Evolutionary conservation across 2,797 vertebrate species (phyloP), one percentile per base, ranked within the genome.

Genomic region (Neoniphon sammara): DNA sequence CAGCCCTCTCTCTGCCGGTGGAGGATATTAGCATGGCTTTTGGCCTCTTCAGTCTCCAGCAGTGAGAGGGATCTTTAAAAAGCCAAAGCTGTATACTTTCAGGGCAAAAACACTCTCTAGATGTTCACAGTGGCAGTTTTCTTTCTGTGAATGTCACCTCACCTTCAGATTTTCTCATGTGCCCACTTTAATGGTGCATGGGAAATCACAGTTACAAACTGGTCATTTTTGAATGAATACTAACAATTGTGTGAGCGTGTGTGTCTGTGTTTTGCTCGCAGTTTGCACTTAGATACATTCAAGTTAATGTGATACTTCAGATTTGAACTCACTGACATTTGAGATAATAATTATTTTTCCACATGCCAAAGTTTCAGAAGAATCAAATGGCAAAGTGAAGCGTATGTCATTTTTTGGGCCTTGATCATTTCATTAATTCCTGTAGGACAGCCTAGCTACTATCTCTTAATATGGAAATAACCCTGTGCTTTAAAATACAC

Each of bases 81-180:
- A 64, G 63, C 10, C 1, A 2, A 36, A 7, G 8, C 34, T 18
- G 21, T 44, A 5, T 50, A 21, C 50, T 17, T 44, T 52, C 50
- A 73, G 49, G 71, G 30, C 12, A 27, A 6, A 53, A 34, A 2
- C 7, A 39, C 18, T 11, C 5, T 15, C 1, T 23, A 17, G 8
- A 49, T 25, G 42, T 20, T 15, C 31, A 36, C 15, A 49, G 17
- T 17, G 31, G 31, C 17, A 47, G 44, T 70, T 79, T 77, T 54
- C 66, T 15, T 62, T 75, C 39, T 70, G 14, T 60, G 42, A 27
- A 27, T 27, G 25, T 59, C 0, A 1, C 25, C 17, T 27, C 49
- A 15, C 12, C 4, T 27, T 27, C 25, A 27, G 25, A 27, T 27
- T 27, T 27, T 8, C 8, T 18, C 5, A 18, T 56, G 54, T 31